Percentiles rank a stretch among this genome's conserved stretches.
Evolutionary conservation across 2,888 invertebrate species (phyloP).

Genomic region (Tigriopus californicus): DNA sequence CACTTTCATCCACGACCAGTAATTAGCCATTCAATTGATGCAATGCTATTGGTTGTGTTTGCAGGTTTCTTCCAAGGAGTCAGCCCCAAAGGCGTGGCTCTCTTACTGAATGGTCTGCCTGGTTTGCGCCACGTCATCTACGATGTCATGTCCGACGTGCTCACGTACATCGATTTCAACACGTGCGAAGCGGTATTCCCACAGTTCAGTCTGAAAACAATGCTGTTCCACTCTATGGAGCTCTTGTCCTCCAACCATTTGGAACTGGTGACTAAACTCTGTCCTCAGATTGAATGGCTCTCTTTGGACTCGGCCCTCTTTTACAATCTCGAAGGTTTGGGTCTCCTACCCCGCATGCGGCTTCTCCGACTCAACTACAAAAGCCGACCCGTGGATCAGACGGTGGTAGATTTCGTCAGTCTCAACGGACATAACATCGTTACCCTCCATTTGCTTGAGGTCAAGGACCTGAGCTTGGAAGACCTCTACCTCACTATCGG

Average conservation of each 20-base stretch:
- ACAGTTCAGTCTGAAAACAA: neutral
- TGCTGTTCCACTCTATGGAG: conserved; percentile 6
- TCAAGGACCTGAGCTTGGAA: conserved; percentile 1
- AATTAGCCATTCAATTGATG: too few relatives aligned
- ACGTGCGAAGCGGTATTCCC: neutral
- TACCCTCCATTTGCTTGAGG: neutral
- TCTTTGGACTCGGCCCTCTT: conserved; percentile 2
- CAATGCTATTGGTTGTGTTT: too few relatives aligned
- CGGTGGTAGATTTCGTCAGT: conserved; percentile 1
- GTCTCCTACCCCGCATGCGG: neutral
- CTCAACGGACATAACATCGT: neutral
- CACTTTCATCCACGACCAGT: too few relatives aligned
- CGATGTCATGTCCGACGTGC: conserved; percentile 7
- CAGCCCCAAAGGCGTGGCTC: conserved; percentile 9
- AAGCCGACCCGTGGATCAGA: neutral
- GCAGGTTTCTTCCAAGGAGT: conserved; percentile 3
- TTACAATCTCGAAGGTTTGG: conserved; percentile 8
- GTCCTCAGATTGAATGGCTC: conserved; percentile 1
- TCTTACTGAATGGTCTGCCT: neutral
- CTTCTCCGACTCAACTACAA: conserved; percentile 4
- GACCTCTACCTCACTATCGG: neutral
- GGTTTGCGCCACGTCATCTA: neutral
- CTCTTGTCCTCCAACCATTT: conserved; percentile 7
- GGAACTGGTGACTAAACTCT: conserved; percentile 3
- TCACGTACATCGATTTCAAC: conserved; percentile 10